Conservation (phyloP, 1,140 invertebrate species). For the Sycophaga agraensis region DNA sequence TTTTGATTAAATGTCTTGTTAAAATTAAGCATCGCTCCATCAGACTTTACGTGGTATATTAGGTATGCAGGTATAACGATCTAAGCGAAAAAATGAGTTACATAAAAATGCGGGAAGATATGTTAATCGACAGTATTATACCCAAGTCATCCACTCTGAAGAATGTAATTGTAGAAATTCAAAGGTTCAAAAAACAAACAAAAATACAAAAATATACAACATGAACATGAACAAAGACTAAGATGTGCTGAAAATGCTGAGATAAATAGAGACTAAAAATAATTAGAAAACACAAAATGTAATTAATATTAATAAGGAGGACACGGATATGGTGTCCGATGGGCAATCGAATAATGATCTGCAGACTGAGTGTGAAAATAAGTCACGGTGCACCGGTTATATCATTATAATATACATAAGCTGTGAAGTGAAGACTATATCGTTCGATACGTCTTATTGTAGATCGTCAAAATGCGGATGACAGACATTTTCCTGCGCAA, state of each 20-base stretch:
- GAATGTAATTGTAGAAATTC: neutral
- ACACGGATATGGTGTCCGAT: neutral
- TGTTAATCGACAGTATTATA: slow-evolving; percentile 20
- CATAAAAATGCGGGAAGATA: too few species aligned
- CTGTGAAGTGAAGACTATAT: neutral
- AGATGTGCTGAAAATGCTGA: neutral
- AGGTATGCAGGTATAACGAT: neutral
- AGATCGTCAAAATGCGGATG: neutral
- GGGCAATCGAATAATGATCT: slow-evolving; percentile 8
- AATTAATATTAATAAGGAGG: neutral
- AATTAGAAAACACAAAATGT: slow-evolving; percentile 5
- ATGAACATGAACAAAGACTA: too few species aligned
- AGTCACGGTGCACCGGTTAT: neutral
- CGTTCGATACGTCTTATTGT: slow-evolving; percentile 1
- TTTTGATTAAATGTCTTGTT: neutral
- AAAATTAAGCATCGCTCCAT: too few species aligned
- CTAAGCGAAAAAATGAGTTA: neutral
- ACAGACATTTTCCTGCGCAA: too few species aligned
- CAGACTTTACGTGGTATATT: neutral
- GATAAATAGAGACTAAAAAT: slow-evolving; percentile 8
- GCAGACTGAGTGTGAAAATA: slow-evolving; percentile 9
- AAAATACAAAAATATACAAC: slow-evolving; percentile 6
- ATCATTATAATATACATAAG: neutral
- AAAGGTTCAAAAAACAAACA: slow-evolving; percentile 4
- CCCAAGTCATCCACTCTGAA: slow-evolving; percentile 10